A percentile compares a stretch with the other conserved stretches of the same genome.
These are phyloP conservation scores for Corythoichthys haematopterus DNA, from an alignment of 2,113 vertebrate genomes.

Conservation along the genomic window DNA sequence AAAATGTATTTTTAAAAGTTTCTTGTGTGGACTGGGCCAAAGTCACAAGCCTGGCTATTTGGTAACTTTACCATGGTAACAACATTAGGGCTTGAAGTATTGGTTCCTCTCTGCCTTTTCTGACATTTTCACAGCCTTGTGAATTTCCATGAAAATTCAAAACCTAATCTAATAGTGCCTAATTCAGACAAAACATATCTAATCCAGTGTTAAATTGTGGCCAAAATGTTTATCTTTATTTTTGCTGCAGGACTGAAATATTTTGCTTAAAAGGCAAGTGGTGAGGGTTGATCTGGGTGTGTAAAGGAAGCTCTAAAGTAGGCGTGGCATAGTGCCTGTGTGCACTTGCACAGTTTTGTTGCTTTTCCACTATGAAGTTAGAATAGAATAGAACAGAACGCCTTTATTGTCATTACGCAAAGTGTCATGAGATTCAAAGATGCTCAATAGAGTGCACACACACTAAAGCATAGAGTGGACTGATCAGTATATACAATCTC, in stretches of 20 bases:
- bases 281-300: constrained; percentile 17
- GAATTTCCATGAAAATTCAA: background rate
- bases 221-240: background rate
- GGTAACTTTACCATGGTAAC: constrained; percentile 45
- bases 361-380: background rate
- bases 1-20: background rate
- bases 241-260: constrained; percentile 10
- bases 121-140: background rate
- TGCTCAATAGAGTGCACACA: too few species aligned
- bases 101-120: background rate
- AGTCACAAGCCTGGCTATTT: constrained; percentile 31
- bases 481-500: too few species aligned
- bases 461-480: too few species aligned
- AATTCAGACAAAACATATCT: background rate
- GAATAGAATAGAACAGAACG: background rate
- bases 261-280: constrained; percentile 27
- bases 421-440: too few species aligned
- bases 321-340: constrained; percentile 39
- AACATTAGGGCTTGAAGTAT: background rate
- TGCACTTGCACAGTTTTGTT: constrained; percentile 26
- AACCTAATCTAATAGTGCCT: background rate
- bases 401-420: too few species aligned
- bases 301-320: constrained; percentile 11
- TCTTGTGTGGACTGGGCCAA: background rate
- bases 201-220: background rate